Evolutionary conservation across 1,140 invertebrate genomes (phyloP).

Genomic region (Antheraea mylitta): DNA sequence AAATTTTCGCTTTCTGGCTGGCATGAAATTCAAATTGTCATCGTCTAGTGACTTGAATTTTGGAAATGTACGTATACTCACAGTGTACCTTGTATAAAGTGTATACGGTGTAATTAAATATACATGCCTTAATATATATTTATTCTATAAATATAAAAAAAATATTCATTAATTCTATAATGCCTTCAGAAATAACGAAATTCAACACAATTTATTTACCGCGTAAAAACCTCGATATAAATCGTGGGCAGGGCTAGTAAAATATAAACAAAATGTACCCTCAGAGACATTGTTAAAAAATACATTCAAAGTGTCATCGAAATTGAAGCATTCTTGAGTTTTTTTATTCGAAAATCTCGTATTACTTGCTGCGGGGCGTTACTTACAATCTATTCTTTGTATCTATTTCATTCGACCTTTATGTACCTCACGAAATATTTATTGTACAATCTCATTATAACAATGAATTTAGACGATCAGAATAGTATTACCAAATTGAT

Average conservation of each 20-base stretch:
- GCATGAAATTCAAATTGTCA: no score
- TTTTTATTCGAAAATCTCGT: neutral
- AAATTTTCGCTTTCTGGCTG: no score
- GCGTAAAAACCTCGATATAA: no score
- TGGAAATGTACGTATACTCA: no score
- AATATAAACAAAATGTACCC: slow-evolving; percentile 1
- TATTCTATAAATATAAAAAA: no score
- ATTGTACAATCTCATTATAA: neutral
- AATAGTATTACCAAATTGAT: neutral
- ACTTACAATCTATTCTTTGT: neutral
- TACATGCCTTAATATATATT: no score
- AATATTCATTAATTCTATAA: no score
- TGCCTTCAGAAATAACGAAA: no score
- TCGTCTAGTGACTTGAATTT: no score
- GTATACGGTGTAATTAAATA: no score
- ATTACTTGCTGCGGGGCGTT: neutral
- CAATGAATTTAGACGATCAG: neutral
- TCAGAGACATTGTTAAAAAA: slow-evolving; percentile 4
- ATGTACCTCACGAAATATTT: neutral
- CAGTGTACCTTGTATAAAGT: no score
- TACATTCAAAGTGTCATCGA: neutral
- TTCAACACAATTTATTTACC: no score
- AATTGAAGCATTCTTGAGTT: neutral
- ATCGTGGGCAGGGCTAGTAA: neutral
- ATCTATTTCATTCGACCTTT: neutral